Conservation (phyloP, 1,140 invertebrate species). For the Papilio polyxenes region DNA sequence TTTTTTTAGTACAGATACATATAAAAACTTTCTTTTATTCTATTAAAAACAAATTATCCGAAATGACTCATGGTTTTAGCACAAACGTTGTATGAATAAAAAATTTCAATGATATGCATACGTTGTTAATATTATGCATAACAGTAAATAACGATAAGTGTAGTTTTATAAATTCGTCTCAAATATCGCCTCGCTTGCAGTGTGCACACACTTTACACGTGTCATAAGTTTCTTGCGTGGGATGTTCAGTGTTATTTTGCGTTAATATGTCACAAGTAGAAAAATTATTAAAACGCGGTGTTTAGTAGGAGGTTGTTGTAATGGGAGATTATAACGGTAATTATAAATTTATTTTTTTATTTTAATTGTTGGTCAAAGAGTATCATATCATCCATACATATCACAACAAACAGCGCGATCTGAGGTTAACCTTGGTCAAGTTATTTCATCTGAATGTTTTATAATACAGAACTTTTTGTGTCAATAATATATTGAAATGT, state of each 20-base stretch:
- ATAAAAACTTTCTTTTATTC: too few relatives aligned
- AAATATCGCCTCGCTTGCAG: conserved; percentile 41
- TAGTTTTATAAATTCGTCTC: neutral
- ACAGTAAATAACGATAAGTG: neutral
- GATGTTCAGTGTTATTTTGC: neutral
- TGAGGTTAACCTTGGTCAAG: too few relatives aligned
- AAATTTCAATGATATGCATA: neutral
- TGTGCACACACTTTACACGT: conserved; percentile 2
- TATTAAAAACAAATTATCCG: too few relatives aligned
- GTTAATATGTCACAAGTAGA: neutral
- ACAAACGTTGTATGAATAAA: neutral
- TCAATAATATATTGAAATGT: too few relatives aligned
- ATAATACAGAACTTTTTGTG: too few relatives aligned
- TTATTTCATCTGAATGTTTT: too few relatives aligned
- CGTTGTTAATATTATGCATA: neutral
- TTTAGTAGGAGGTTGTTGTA: neutral
- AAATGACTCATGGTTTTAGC: neutral
- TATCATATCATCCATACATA: too few relatives aligned
- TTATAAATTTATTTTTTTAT: neutral
- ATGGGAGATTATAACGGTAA: conserved; percentile 4
- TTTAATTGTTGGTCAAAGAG: neutral
- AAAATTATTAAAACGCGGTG: neutral
- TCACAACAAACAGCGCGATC: too few relatives aligned
- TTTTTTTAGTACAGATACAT: too few relatives aligned
- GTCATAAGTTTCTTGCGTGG: neutral